phyloP scores from a whole-genome alignment of 2,797 vertebrate genomes.

The Myotis myotis region DNA sequence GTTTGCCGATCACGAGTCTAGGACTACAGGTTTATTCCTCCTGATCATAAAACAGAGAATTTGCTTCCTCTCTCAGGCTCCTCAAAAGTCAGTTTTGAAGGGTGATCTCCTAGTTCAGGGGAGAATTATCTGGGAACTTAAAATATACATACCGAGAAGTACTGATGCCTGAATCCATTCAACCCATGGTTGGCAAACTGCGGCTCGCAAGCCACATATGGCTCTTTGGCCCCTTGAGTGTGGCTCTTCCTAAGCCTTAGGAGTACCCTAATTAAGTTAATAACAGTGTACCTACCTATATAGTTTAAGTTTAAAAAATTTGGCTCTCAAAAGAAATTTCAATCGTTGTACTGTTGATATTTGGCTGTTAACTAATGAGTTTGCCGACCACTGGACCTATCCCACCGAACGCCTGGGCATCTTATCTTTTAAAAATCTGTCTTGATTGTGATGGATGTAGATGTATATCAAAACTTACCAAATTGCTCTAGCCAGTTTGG shows the following conservation, averaged over 20 bases:
- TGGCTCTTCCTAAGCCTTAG: too few relatives aligned
- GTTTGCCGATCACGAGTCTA: neutral
- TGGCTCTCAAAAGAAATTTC: too few relatives aligned
- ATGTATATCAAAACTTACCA: constrained; percentile 3
- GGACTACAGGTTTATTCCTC: neutral
- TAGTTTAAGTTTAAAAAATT: too few relatives aligned
- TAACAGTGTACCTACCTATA: too few relatives aligned
- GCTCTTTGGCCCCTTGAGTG: too few relatives aligned
- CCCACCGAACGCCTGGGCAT: neutral
- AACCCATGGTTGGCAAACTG: too few relatives aligned
- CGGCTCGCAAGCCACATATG: too few relatives aligned
- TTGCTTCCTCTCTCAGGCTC: neutral
- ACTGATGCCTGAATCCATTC: neutral
- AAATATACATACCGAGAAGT: neutral
- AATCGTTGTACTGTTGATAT: too few relatives aligned
- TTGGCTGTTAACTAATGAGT: too few relatives aligned
- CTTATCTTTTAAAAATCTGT: neutral
- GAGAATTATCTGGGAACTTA: neutral
- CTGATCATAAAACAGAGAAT: constrained; percentile 2
- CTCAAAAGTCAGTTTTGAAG: neutral
- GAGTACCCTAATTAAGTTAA: too few relatives aligned
- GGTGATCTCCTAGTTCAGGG: neutral
- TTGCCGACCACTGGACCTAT: too few relatives aligned
- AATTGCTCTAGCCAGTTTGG: too few relatives aligned
- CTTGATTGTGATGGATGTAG: neutral